Conservation (phyloP, 2,113 vertebrate genomes). For the Polypterus bichir region DNA sequence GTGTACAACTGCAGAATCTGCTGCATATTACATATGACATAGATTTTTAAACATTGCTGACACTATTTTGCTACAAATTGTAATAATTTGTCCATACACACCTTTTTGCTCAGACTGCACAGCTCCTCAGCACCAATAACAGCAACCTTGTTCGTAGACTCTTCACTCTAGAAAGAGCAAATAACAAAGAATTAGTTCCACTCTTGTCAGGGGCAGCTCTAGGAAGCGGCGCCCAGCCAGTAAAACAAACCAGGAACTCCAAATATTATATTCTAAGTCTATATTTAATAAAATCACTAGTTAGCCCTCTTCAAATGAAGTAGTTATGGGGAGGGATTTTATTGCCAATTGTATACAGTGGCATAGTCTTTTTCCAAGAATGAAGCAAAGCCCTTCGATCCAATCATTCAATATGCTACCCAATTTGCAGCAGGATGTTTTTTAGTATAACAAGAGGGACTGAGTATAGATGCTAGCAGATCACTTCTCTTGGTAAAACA, state of each 20-base stretch:
- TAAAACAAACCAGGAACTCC: neutral
- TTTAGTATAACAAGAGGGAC: no score
- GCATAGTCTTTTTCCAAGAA: no score
- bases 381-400: no score
- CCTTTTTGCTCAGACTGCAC: conserved; percentile 56
- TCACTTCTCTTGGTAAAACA: no score
- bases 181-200: conserved; percentile 6
- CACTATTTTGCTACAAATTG: neutral
- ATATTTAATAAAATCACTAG: neutral
- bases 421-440: no score
- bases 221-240: neutral
- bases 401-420: no score
- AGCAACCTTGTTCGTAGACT: conserved; percentile 47
- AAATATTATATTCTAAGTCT: neutral
- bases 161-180: conserved; percentile 47
- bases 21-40: no score
- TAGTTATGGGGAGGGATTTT: neutral
- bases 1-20: neutral
- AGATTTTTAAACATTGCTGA: neutral
- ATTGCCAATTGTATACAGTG: no score
- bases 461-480: no score
- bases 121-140: conserved; percentile 63
- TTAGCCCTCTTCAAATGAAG: neutral
- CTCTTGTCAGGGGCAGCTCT: no score
- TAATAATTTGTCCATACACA: conserved; percentile 21